These are phyloP conservation scores for Limnephilus auricula DNA, from an alignment of 2,888 invertebrate species.

Conservation along the genomic window DNA sequence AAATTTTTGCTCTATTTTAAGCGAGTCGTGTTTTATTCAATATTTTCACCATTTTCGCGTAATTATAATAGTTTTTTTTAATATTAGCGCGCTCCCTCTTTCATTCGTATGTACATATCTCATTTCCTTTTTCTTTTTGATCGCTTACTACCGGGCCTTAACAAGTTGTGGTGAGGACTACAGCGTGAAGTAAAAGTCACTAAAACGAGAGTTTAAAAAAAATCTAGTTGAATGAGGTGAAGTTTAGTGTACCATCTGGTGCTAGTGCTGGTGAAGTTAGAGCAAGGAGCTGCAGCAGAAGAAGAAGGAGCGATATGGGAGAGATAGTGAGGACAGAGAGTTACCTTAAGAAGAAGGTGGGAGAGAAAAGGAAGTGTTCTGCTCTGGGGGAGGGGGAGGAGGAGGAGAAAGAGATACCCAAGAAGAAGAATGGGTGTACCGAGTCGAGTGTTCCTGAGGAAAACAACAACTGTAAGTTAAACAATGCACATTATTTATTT, in stretches of 20 bases:
- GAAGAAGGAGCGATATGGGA: slow-evolving; percentile 33
- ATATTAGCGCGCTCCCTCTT: too few relatives aligned
- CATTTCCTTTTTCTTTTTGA: too few relatives aligned
- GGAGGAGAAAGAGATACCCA: background rate
- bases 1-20: too few relatives aligned
- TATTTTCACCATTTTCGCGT: too few relatives aligned
- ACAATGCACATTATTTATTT: background rate
- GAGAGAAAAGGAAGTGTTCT: slow-evolving; percentile 54
- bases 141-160: too few relatives aligned
- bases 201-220: background rate
- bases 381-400: slow-evolving; percentile 8
- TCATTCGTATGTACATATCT: too few relatives aligned
- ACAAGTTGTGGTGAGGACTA: too few relatives aligned
- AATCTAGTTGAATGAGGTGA: background rate
- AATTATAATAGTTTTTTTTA: too few relatives aligned
- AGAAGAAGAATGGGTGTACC: background rate
- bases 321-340: slow-evolving; percentile 46
- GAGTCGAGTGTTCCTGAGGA: background rate
- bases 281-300: background rate
- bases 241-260: background rate
- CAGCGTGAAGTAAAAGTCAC: too few relatives aligned
- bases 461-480: slow-evolving; percentile 25
- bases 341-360: slow-evolving; percentile 31
- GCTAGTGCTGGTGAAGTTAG: background rate
- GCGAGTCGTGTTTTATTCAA: too few relatives aligned